Conservation (phyloP, 2,113 vertebrate species). For the Aleadryas rufinucha region DNA sequence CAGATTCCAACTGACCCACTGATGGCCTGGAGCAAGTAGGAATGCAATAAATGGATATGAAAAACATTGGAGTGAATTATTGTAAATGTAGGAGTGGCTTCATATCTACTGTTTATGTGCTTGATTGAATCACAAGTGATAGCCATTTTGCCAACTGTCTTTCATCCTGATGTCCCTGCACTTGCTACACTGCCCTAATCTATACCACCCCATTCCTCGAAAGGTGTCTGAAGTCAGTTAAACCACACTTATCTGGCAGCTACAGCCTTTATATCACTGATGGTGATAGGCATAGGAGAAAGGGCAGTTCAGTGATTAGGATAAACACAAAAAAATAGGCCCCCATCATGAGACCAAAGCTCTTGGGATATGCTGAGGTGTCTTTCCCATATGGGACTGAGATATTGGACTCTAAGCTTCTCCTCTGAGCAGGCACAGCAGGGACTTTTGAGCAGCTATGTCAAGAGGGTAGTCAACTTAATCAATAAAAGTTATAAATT, state of each 20-base stretch:
- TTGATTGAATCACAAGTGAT: neutral
- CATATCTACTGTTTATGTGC: neutral
- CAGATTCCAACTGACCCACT: neutral
- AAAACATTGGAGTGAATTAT: neutral
- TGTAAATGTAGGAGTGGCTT: neutral
- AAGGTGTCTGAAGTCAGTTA: neutral
- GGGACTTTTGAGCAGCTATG: neutral
- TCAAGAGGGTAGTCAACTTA: neutral
- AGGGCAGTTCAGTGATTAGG: neutral
- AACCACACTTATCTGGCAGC: neutral
- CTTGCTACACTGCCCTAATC: neutral
- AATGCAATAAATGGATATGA: neutral
- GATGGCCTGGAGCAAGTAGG: neutral
- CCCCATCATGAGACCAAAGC: neutral
- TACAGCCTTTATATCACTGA: neutral
- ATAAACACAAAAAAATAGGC: neutral
- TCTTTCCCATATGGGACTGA: neutral
- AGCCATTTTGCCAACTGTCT: neutral
- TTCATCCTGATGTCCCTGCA: neutral
- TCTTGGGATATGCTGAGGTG: neutral
- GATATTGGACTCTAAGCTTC: neutral
- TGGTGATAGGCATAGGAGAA: neutral
- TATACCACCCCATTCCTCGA: neutral
- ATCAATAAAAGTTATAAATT: neutral
- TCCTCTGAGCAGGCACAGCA: neutral